Evolutionary conservation across 64 coral and sea anemone genomes (phyloP).

Genomic region (Acropora tenuis): DNA sequence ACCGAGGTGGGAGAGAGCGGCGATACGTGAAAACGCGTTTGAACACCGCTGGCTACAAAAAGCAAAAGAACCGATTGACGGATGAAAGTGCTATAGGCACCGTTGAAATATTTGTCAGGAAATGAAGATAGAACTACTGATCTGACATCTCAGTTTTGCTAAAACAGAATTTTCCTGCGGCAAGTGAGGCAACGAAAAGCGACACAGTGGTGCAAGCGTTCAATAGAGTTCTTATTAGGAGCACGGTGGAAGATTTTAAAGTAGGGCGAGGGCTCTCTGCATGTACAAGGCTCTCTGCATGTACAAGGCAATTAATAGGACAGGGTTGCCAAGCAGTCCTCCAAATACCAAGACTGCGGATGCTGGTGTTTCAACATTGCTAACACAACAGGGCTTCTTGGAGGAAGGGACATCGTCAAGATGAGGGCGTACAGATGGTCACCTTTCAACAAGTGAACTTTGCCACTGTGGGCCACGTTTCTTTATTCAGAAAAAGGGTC

Average conservation of each 20-base stretch:
- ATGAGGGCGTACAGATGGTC: no score
- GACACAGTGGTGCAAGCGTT: not conserved
- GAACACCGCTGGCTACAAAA: conserved; percentile 6
- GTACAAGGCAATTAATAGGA: no score
- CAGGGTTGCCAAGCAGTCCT: no score
- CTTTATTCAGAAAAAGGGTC: no score
- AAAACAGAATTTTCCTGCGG: not conserved
- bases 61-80: conserved; percentile 8
- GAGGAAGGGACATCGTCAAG: no score
- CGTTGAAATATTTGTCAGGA: not conserved
- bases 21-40: conserved; percentile 8
- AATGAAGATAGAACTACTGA: conserved; percentile 13
- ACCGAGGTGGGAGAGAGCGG: conserved; percentile 7
- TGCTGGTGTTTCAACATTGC: no score
- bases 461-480: no score
- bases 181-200: not conserved
- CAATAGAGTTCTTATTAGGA: conserved; percentile 12
- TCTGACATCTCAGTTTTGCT: not conserved
- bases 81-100: conserved; percentile 29
- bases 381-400: no score
- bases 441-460: no score
- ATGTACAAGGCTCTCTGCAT: conserved; percentile 7
- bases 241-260: not conserved
- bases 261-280: not conserved
- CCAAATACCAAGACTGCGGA: no score